phyloP scores from a whole-genome alignment of 2,888 invertebrate genomes.

The Loripinus fragilis region DNA sequence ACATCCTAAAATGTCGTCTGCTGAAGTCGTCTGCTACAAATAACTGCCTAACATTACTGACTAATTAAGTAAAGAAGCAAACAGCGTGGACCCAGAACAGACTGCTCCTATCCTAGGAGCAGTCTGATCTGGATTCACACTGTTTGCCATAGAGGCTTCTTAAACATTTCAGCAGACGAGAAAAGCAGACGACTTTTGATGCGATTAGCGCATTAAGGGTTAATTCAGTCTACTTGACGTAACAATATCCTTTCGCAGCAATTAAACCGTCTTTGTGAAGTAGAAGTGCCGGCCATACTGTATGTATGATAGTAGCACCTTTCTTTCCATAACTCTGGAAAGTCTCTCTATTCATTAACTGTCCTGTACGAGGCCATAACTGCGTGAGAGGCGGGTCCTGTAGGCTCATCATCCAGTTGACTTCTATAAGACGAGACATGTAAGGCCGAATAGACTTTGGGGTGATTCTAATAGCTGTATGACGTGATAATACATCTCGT shows the following conservation, averaged over 20 bases:
- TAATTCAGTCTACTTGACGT: conserved; percentile 47
- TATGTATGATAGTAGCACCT: conserved; percentile 54
- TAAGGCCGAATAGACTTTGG: conserved; percentile 52
- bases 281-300: conserved; percentile 56
- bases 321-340: conserved; percentile 49
- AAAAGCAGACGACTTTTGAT: too few species aligned
- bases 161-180: too few species aligned
- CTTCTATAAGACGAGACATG: conserved; percentile 50
- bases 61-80: too few species aligned
- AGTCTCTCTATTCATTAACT: conserved; percentile 56
- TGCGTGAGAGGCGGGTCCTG: conserved; percentile 49
- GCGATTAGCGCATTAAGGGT: too few species aligned
- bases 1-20: too few species aligned
- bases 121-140: too few species aligned
- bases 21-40: too few species aligned
- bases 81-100: too few species aligned
- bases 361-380: conserved; percentile 53
- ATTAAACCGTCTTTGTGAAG: conserved; percentile 46
- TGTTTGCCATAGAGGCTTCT: too few species aligned
- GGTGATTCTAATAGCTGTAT: conserved; percentile 40
- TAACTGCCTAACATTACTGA: too few species aligned
- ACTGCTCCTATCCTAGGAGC: too few species aligned
- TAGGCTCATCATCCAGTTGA: conserved; percentile 52
- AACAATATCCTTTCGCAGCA: conserved; percentile 46
- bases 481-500: conserved; percentile 38